A percentile compares a stretch with the other conserved stretches of the same genome.
phyloP scores from a whole-genome alignment of 2,888 invertebrate species.

The Trachelus iudaicus region DNA sequence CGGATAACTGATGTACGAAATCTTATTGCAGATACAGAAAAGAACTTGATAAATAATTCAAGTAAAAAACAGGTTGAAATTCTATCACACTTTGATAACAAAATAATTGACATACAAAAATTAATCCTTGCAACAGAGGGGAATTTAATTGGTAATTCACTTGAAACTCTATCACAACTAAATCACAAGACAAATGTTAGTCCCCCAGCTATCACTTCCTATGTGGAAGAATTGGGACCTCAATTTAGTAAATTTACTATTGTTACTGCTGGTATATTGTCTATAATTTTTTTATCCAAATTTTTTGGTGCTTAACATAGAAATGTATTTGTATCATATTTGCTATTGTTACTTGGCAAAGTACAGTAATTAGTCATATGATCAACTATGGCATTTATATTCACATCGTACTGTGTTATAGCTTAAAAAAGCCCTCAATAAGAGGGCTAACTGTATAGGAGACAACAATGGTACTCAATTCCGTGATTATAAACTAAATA shows the following conservation, averaged over 20 bases:
- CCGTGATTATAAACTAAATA: not conserved
- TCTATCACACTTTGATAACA: not conserved
- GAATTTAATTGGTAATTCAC: not conserved
- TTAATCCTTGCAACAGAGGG: not conserved
- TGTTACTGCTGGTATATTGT: not conserved
- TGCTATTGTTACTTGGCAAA: not conserved
- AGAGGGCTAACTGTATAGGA: not conserved
- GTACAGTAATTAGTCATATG: not conserved
- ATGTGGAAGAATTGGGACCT: not conserved
- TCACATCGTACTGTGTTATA: not conserved
- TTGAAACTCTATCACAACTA: not conserved
- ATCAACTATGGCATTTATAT: not conserved
- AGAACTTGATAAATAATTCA: constrained; percentile 10
- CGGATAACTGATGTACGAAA: constrained; percentile 48
- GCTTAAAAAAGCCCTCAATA: not conserved
- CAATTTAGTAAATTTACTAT: not conserved
- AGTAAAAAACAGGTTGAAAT: not conserved
- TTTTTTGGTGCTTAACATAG: not conserved
- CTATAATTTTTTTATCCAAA: not conserved
- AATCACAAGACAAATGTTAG: not conserved
- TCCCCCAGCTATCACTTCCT: not conserved
- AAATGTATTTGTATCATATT: not conserved
- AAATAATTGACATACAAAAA: not conserved
- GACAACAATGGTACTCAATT: not conserved
- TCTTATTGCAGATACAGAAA: constrained; percentile 43